Base-by-base conservation (phyloP, 1,140 invertebrate genomes). In the Lordiphosa stackelbergi region DNA sequence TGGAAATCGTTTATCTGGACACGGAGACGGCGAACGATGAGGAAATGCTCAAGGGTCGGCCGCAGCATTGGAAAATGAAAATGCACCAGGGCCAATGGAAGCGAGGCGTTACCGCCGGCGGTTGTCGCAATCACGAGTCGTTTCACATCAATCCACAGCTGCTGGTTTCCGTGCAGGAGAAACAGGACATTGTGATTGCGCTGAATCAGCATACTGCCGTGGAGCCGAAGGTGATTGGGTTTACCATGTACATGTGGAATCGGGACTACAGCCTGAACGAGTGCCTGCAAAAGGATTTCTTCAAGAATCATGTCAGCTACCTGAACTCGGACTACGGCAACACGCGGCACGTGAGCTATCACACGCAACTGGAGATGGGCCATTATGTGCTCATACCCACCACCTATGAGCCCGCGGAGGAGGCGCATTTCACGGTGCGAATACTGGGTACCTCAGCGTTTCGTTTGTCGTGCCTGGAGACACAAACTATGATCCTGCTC, bases 121-220 rank as follows among this genome's bases (percentile, higher is more conserved):
- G 96, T 13, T 97, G 96, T 88, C 90, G 95, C 72, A 97, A 97
- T 88, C 92, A 94, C 85, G 93, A 97, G 86, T 96, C 95, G 12
- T 97, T 97, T 88, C 96, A 97, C 85, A 96, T 97, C 72, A 97
- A 97, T 88, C 96, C 96, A 4, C 96, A 97, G 89, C 89, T 97
- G 19, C 93, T 96, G 78, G 83, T 97, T 6, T 91, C 93, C 24
- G 87, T 97, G 2, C 93, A 92, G 61, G 95, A 96, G 85, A 92
- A 92, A 89, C 94, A 96, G 85, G 94, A 96, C 75, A 92, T 96
- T 1, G 92, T 97, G 8, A 93, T 97, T 31, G 96, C 95, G 0
- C 88, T 97, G 5, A 95, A 96, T 88, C 96, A 97, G 77, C 95
- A 97, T 85, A 95, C 94, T 28, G 94, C 96, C 41, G 94, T 96